Evolutionary conservation across 1,140 invertebrate genomes (phyloP).

Genomic region (Neoseiulus cucumeris): DNA sequence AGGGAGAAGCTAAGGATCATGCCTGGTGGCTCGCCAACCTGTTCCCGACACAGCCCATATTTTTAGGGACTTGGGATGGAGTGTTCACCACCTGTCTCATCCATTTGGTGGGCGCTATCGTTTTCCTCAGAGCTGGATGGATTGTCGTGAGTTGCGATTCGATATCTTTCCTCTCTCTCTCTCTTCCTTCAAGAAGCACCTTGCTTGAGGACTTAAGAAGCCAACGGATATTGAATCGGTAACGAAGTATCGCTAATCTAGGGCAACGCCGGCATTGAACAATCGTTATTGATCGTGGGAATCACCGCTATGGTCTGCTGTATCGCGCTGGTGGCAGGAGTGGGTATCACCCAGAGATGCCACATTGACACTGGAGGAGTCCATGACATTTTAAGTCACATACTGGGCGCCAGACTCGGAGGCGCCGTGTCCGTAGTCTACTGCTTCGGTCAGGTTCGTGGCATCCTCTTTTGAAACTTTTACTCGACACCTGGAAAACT

Average conservation of each 20-base stretch:
- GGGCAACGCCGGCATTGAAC: conserved; percentile 70
- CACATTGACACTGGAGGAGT: conserved; percentile 83
- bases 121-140: conserved; percentile 87
- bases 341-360: conserved; percentile 85
- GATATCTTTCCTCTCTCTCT: background rate
- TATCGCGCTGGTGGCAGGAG: conserved; percentile 72
- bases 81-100: conserved; percentile 85
- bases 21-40: conserved; percentile 81
- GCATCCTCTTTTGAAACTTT: background rate
- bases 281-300: conserved; percentile 66
- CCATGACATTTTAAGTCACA: conserved; percentile 81
- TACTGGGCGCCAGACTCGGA: conserved; percentile 72
- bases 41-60: conserved; percentile 71
- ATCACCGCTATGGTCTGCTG: conserved; percentile 68
- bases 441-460: conserved; percentile 70
- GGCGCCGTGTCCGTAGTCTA: conserved; percentile 77
- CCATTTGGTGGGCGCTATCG: conserved; percentile 91
- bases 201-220: too few species aligned
- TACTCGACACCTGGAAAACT: too few species aligned
- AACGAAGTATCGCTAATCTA: conserved; percentile 15
- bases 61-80: conserved; percentile 94
- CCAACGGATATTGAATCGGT: too few species aligned
- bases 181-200: background rate
- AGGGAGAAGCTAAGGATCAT: conserved; percentile 2
- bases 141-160: conserved; percentile 41